A percentile compares a stretch with the other conserved stretches of the same genome.
Evolutionary conservation across 2,113 vertebrate genomes (phyloP).

Genomic region (Choloepus hoffmanni): DNA sequence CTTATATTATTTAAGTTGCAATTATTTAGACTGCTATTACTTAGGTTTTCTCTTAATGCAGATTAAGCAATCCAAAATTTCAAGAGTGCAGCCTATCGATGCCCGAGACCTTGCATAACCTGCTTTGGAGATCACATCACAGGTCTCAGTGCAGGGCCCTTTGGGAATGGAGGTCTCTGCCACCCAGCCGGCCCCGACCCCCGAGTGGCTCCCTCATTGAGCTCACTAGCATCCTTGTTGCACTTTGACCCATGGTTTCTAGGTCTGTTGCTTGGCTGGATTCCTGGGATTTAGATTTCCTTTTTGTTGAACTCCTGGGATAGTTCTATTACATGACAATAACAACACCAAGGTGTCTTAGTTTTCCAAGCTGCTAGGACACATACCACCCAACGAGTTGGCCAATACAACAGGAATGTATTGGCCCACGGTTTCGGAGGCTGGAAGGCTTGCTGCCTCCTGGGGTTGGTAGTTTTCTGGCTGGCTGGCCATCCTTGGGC

Average conservation of each 20-base stretch:
- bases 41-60: background rate
- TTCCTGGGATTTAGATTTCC: background rate
- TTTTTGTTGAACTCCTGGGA: background rate
- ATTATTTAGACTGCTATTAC: background rate
- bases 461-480: too few relatives aligned
- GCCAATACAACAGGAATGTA: too few relatives aligned
- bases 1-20: background rate
- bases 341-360: background rate
- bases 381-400: too few relatives aligned
- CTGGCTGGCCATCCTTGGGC: too few relatives aligned
- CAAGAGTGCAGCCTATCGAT: background rate
- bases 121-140: background rate
- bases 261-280: background rate
- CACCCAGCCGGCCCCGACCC: too few relatives aligned
- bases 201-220: rapidly evolving
- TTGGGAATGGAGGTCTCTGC: background rate
- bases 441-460: too few relatives aligned
- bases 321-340: background rate
- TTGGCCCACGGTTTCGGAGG: too few relatives aligned
- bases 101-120: background rate
- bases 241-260: background rate
- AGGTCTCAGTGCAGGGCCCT: background rate
- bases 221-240: background rate
- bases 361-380: too few relatives aligned
- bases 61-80: background rate